Conservation (phyloP, 2,888 invertebrate genomes). For the Brachylomia viminalis region DNA sequence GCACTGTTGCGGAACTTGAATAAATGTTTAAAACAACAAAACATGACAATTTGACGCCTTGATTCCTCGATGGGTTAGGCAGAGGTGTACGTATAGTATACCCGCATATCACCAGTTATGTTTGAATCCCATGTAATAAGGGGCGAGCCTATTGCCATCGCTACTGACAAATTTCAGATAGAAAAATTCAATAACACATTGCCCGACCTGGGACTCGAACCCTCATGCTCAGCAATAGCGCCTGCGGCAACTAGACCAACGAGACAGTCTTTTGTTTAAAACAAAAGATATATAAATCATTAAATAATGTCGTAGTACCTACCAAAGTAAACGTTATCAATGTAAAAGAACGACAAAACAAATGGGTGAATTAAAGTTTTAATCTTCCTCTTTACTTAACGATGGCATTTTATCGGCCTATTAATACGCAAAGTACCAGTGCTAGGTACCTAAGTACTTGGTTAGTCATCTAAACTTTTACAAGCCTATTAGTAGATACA, state of each 20-base stretch:
- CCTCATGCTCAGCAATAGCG: not conserved
- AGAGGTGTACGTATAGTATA: not conserved
- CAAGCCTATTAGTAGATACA: too few relatives aligned
- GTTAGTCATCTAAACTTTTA: too few relatives aligned
- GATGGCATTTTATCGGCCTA: too few relatives aligned
- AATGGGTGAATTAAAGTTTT: too few relatives aligned
- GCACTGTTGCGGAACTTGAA: slow-evolving; percentile 35
- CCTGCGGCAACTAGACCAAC: not conserved
- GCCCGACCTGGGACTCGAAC: not conserved
- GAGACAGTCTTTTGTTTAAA: too few relatives aligned
- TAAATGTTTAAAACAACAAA: slow-evolving; percentile 1
- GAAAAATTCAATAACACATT: not conserved
- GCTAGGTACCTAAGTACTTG: too few relatives aligned
- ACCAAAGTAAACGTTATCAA: too few relatives aligned
- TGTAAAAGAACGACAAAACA: too few relatives aligned
- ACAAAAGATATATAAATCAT: too few relatives aligned
- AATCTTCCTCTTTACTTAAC: too few relatives aligned
- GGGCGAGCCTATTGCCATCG: not conserved
- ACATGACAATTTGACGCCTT: not conserved
- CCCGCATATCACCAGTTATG: not conserved
- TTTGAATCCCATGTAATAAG: not conserved
- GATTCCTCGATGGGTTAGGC: not conserved
- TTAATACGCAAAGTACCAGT: too few relatives aligned
- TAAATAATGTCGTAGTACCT: too few relatives aligned
- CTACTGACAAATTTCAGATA: not conserved